Conservation (phyloP, 2,113 vertebrate species). For the Sinocyclocheilus rhinocerous region DNA sequence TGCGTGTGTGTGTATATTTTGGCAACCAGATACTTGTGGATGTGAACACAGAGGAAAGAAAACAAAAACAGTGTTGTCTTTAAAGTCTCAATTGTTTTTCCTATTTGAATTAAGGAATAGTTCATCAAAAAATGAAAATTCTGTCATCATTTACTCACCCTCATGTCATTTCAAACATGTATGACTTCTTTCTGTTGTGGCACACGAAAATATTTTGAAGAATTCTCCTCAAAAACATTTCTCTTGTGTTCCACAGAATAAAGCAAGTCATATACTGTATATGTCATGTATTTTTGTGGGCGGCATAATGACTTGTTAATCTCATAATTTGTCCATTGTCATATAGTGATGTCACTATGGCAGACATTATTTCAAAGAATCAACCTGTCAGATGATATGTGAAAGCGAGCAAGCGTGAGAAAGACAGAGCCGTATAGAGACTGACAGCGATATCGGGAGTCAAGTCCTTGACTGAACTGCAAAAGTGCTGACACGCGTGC, state of each 20-base stretch:
- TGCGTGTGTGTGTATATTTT: neutral
- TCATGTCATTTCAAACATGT: neutral
- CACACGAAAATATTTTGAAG: neutral
- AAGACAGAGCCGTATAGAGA: conserved; percentile 32
- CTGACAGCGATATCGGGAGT: conserved; percentile 25
- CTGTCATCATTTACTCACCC: neutral
- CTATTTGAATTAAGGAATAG: neutral
- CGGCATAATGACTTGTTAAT: neutral
- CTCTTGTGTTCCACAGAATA: neutral
- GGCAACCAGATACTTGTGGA: neutral
- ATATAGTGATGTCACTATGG: conserved; percentile 1
- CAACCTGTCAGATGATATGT: neutral
- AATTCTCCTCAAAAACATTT: neutral
- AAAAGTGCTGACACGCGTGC: conserved; percentile 62
- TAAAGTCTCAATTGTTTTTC: neutral
- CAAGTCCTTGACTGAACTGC: conserved; percentile 60
- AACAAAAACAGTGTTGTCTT: neutral
- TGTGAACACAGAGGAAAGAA: neutral
- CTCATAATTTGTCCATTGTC: neutral
- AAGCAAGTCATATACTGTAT: neutral
- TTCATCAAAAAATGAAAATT: neutral
- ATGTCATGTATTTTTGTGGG: neutral
- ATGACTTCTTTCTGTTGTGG: neutral
- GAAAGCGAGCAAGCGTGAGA: neutral
- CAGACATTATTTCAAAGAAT: conserved; percentile 35